Percentiles rank a stretch among this genome's conserved stretches.
These are phyloP conservation scores for Perizoma affinitatum DNA, from an alignment of 2,888 invertebrate species.

Conservation along the genomic window DNA sequence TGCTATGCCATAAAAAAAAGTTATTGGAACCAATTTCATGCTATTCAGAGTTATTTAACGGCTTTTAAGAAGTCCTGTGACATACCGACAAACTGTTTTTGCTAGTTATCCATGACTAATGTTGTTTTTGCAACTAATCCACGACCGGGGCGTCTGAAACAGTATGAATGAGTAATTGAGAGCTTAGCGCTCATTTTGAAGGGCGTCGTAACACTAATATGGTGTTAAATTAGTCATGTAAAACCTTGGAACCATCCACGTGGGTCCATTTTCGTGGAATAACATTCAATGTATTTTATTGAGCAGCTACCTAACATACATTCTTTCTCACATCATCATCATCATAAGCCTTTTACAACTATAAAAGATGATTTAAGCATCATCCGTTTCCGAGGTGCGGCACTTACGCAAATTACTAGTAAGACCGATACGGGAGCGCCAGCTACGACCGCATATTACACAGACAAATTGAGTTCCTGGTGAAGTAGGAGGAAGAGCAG, in stretches of 20 bases:
- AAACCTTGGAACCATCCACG: not conserved
- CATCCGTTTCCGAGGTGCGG: no score
- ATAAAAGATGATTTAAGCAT: no score
- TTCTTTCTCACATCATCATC: no score
- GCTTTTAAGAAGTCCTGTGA: slow-evolving; percentile 36
- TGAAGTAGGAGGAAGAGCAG: no score
- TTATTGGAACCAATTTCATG: slow-evolving; percentile 34
- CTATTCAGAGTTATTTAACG: slow-evolving; percentile 30
- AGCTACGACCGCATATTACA: no score
- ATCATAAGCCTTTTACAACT: no score
- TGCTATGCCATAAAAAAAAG: slow-evolving; percentile 4
- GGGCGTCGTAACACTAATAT: slow-evolving; percentile 7
- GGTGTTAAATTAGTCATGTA: slow-evolving; percentile 6
- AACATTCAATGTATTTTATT: no score
- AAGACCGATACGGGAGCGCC: no score
- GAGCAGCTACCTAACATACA: no score
- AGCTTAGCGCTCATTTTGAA: slow-evolving; percentile 12
- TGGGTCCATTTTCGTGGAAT: not conserved
- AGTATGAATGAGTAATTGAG: slow-evolving; percentile 11
- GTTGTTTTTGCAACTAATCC: slow-evolving; percentile 15
- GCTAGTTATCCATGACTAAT: slow-evolving; percentile 22
- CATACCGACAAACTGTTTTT: slow-evolving; percentile 26
- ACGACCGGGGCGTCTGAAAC: not conserved
- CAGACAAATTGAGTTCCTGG: no score
- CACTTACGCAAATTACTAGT: no score